Conservation (phyloP, 2,888 invertebrate genomes). For the Leptinotarsa rubiginosa region DNA sequence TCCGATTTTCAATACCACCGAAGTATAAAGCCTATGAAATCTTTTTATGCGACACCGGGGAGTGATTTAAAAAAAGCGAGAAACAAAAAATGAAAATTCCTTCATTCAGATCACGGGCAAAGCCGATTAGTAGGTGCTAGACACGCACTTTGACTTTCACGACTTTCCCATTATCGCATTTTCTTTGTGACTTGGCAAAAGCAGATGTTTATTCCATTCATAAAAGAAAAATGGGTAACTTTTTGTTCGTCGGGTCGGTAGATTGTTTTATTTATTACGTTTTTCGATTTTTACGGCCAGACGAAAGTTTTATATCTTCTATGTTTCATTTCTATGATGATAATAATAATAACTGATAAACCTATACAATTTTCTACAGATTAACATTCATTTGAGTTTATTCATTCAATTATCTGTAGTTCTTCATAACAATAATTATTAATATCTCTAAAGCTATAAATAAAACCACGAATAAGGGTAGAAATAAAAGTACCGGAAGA, state of each 20-base stretch:
- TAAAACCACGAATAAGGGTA: too few relatives aligned
- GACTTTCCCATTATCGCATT: conserved; percentile 19
- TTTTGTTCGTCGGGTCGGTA: background rate
- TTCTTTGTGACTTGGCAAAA: conserved; percentile 11
- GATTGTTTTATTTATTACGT: background rate
- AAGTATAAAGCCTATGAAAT: background rate
- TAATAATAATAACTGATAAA: too few relatives aligned
- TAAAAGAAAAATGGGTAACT: background rate
- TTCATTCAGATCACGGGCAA: conserved; percentile 8
- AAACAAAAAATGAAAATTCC: conserved; percentile 18
- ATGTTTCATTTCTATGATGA: too few relatives aligned
- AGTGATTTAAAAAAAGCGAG: background rate
- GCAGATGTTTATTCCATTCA: conserved; percentile 19
- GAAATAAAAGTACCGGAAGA: too few relatives aligned
- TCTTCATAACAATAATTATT: too few relatives aligned
- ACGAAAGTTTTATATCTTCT: background rate
- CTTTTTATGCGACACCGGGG: background rate
- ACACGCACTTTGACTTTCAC: conserved; percentile 14
- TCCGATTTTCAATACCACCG: background rate
- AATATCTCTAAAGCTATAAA: too few relatives aligned
- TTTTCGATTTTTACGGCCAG: background rate
- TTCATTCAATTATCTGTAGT: too few relatives aligned
- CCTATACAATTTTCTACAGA: too few relatives aligned
- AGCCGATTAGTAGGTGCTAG: conserved; percentile 16
- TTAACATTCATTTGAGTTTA: too few relatives aligned